A percentile compares a stretch with the other conserved stretches of the same genome.
phyloP scores from a whole-genome alignment of 2,113 vertebrate species.

The Brienomyrus brachyistius region DNA sequence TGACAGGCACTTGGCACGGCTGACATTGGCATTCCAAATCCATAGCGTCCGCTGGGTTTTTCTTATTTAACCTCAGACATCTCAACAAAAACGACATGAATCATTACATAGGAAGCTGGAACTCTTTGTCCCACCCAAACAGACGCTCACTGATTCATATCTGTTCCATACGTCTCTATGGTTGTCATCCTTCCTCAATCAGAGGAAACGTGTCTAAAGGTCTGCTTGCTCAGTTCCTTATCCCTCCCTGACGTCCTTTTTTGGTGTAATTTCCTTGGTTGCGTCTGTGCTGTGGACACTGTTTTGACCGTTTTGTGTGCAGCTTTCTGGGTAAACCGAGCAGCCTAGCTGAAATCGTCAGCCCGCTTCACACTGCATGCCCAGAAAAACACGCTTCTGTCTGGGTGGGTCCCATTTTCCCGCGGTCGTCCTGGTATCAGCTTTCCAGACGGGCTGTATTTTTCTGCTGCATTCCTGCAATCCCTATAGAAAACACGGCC shows the following conservation, averaged over 20 bases:
- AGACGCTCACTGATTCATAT: background rate
- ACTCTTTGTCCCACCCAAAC: background rate
- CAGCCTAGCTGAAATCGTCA: background rate
- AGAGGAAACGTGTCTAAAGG: background rate
- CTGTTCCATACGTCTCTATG: background rate
- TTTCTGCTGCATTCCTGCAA: constrained; percentile 52
- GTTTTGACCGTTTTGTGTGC: background rate
- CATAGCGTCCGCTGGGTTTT: background rate
- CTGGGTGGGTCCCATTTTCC: constrained; percentile 27
- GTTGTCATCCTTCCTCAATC: background rate
- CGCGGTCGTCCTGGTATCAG: constrained; percentile 38
- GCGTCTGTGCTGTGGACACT: background rate
- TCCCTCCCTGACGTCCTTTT: background rate
- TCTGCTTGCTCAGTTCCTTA: background rate
- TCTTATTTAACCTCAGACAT: background rate
- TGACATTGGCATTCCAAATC: background rate
- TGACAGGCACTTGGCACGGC: background rate
- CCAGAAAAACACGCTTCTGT: constrained; percentile 27
- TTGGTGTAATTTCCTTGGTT: background rate
- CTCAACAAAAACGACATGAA: background rate
- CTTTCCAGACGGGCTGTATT: constrained; percentile 36
- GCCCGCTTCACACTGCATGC: background rate
- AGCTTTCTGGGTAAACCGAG: background rate
- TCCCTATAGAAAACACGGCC: constrained; percentile 54
- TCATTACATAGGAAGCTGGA: background rate